Conservation (phyloP, 2,113 vertebrate species). For the Pygoscelis adeliae region DNA sequence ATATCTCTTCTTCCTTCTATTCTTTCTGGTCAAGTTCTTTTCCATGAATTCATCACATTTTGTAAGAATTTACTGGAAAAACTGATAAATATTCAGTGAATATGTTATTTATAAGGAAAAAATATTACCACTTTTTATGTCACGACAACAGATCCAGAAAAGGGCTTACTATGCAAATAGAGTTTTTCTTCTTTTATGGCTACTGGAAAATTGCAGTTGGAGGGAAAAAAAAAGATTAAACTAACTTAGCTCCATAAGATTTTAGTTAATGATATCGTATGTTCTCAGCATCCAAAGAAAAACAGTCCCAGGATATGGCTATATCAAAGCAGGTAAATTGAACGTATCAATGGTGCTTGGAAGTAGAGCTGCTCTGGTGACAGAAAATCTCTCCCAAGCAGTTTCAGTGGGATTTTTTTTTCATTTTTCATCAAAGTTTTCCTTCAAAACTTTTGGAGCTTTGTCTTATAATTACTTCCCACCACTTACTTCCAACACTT, state of each 20-base stretch:
- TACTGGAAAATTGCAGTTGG: background rate
- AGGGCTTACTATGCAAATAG: background rate
- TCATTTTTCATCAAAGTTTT: background rate
- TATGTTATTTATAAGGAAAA: background rate
- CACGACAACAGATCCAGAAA: background rate
- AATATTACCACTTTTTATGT: background rate
- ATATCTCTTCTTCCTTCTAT: background rate
- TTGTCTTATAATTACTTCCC: background rate
- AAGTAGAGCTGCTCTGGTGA: background rate
- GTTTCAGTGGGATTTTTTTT: background rate
- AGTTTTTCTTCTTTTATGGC: background rate
- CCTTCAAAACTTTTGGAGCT: background rate
- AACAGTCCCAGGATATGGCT: background rate
- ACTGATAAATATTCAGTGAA: background rate
- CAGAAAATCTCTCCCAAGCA: background rate
- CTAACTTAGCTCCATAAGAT: background rate
- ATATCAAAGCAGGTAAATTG: background rate
- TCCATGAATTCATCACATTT: background rate
- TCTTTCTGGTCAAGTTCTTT: background rate
- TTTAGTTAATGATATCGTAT: background rate
- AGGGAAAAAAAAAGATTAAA: background rate
- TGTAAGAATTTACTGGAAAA: background rate
- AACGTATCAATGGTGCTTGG: background rate
- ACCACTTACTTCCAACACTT: background rate
- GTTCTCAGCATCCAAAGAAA: background rate